phyloP scores from a whole-genome alignment of 1,140 invertebrate species.

The Diachasma alloeum region DNA sequence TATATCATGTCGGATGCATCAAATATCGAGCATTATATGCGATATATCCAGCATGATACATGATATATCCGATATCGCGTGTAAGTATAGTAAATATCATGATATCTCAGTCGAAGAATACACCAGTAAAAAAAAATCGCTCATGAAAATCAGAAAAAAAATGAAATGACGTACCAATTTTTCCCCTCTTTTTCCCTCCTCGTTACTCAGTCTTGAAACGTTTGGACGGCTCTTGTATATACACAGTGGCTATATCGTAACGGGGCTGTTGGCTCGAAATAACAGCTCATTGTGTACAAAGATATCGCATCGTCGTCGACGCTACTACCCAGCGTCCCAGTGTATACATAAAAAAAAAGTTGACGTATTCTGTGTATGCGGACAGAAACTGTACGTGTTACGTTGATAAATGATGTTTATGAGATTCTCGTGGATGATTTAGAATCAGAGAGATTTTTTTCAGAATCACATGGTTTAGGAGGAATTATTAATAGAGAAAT shows the following conservation, averaged over 20 bases:
- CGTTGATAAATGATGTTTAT: slow-evolving; percentile 31
- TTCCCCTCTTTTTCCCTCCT: not conserved
- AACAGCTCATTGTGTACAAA: slow-evolving; percentile 20
- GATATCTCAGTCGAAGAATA: no score
- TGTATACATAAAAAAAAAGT: slow-evolving; percentile 1
- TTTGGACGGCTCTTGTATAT: slow-evolving; percentile 9
- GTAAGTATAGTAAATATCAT: no score
- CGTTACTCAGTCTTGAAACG: slow-evolving; percentile 8
- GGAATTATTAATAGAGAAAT: slow-evolving; percentile 35
- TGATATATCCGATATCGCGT: no score
- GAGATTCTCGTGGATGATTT: slow-evolving; percentile 7
- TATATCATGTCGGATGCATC: no score
- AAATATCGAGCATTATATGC: no score
- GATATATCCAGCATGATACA: no score
- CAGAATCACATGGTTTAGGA: slow-evolving; percentile 17
- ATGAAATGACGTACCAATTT: not conserved
- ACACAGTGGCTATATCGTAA: slow-evolving; percentile 6
- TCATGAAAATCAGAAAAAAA: not conserved
- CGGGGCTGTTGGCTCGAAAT: slow-evolving; percentile 9
- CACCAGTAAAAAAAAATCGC: no score
- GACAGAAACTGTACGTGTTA: not conserved
- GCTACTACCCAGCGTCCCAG: not conserved
- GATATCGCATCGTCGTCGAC: slow-evolving; percentile 6
- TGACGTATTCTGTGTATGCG: not conserved
- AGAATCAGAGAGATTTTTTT: not conserved